These are phyloP conservation scores for Sinelater perroti DNA, from an alignment of 2,888 invertebrate species.

Conservation along the genomic window DNA sequence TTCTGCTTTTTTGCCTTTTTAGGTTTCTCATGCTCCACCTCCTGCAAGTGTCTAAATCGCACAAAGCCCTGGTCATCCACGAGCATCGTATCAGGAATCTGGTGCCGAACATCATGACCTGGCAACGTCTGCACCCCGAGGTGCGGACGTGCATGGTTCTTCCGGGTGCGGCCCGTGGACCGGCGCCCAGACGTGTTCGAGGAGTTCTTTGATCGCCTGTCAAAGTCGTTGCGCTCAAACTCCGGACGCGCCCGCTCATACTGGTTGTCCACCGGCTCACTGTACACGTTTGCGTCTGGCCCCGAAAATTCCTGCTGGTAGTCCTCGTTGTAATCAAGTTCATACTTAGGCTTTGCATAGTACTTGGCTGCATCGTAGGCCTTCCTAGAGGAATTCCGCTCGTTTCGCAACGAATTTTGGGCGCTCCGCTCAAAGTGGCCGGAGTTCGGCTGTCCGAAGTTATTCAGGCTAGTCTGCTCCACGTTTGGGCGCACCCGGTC, in stretches of 20 bases:
- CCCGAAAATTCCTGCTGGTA: conserved; percentile 55
- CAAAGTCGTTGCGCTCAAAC: conserved; percentile 69
- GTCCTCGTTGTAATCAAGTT: conserved; percentile 55
- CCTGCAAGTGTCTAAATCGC: conserved; percentile 73
- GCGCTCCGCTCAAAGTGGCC: conserved; percentile 53
- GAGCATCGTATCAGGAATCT: conserved; percentile 76
- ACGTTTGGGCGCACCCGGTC: conserved; percentile 60
- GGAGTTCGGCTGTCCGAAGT: conserved; percentile 52
- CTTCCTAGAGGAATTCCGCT: conserved; percentile 52
- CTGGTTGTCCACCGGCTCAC: conserved; percentile 58
- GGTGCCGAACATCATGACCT: conserved; percentile 65
- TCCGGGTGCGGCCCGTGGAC: conserved; percentile 58
- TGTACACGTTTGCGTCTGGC: conserved; percentile 64
- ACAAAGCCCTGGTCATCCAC: conserved; percentile 93
- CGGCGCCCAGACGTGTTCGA: conserved; percentile 58
- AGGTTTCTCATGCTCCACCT: conserved; percentile 48
- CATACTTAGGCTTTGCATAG: conserved; percentile 57
- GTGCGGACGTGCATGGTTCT: conserved; percentile 62
- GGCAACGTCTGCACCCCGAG: conserved; percentile 67
- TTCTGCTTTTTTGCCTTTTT: conserved; percentile 53
- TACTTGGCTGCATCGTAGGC: conserved; percentile 57
- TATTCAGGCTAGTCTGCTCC: conserved; percentile 52
- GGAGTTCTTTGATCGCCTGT: conserved; percentile 58
- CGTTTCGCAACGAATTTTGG: conserved; percentile 52
- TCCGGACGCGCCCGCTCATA: conserved; percentile 62